Conservation (phyloP, 2,888 invertebrate species). For the Frankliniella intonsa region DNA sequence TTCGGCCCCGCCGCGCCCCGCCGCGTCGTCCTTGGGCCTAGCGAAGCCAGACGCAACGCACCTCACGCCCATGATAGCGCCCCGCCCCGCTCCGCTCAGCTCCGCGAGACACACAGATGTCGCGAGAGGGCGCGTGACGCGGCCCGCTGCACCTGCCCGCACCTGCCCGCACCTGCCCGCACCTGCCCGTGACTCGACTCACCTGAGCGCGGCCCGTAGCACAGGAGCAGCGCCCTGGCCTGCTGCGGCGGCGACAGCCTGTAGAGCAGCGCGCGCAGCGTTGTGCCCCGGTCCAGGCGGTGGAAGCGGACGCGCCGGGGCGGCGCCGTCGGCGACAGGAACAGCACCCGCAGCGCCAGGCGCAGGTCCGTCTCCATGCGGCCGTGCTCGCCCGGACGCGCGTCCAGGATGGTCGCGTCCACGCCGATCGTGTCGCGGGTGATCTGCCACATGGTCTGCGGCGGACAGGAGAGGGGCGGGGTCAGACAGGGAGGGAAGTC, state of each 20-base stretch:
- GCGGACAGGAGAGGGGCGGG: neutral
- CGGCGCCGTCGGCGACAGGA: neutral
- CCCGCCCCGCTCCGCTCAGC: too few species aligned
- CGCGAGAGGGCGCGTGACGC: neutral
- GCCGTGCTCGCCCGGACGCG: neutral
- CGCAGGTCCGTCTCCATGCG: neutral
- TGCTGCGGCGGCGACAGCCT: neutral
- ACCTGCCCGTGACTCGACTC: neutral
- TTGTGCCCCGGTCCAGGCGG: neutral
- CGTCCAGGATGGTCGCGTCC: neutral
- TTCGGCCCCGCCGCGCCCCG: neutral
- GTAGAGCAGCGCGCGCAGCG: neutral
- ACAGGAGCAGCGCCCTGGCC: neutral
- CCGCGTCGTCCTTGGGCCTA: neutral
- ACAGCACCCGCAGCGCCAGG: neutral
- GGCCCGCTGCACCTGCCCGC: neutral
- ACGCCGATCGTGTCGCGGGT: neutral
- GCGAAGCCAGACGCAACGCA: neutral
- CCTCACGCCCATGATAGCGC: neutral
- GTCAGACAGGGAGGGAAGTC: too few species aligned
- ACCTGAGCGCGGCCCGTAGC: constrained; percentile 11
- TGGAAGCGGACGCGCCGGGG: neutral
- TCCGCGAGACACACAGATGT: neutral
- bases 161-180: neutral
- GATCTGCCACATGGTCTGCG: neutral